Percentiles rank a stretch among this genome's conserved stretches.
Evolutionary conservation across 2,888 invertebrate genomes (phyloP).

Genomic region (Amiota mariae): DNA sequence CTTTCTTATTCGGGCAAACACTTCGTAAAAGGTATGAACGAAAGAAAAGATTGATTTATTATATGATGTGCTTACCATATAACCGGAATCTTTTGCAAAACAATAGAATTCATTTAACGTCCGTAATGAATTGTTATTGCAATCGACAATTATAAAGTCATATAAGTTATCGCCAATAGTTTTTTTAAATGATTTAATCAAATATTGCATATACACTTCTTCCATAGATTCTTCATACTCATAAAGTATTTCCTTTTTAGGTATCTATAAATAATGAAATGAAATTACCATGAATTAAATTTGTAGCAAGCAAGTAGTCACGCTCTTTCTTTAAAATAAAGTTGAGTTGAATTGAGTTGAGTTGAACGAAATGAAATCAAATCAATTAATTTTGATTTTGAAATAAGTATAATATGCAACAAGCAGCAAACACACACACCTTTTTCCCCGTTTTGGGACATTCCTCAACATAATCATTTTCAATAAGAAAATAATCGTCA

Average conservation of each 20-base stretch:
- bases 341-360: too few species aligned
- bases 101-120: constrained; percentile 92
- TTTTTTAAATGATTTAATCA: constrained; percentile 92
- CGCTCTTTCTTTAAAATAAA: background rate
- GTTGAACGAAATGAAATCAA: too few species aligned
- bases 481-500: constrained; percentile 96
- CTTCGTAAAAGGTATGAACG: background rate
- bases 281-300: background rate
- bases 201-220: constrained; percentile 84
- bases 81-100: constrained; percentile 79
- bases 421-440: constrained; percentile 47
- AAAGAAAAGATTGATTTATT: background rate
- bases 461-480: constrained; percentile 81
- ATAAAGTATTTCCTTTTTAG: constrained; percentile 76
- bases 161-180: constrained; percentile 92
- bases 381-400: too few species aligned
- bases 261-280: constrained; percentile 64
- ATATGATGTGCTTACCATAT: constrained; percentile 64
- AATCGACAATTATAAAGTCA: constrained; percentile 93
- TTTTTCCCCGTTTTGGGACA: constrained; percentile 72
- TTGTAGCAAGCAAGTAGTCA: background rate
- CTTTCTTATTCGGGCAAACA: too few species aligned
- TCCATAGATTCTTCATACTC: constrained; percentile 92
- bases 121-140: constrained; percentile 86
- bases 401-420: too few species aligned